These are phyloP conservation scores for Acanthoscelides obtectus DNA, from an alignment of 2,888 invertebrate species.

Conservation along the genomic window DNA sequence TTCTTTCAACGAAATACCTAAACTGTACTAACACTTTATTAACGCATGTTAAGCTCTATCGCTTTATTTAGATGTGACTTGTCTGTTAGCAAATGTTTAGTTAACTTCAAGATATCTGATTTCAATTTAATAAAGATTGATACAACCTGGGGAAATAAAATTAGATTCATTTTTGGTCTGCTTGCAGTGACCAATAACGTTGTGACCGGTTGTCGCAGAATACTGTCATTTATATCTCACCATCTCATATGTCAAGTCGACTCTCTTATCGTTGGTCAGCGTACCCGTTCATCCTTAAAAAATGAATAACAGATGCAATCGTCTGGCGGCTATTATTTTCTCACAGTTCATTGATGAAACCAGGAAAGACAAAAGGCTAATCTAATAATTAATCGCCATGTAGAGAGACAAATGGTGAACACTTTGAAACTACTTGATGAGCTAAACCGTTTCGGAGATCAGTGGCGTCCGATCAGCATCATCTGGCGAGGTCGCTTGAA, in stretches of 20 bases:
- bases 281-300: slow-evolving; percentile 1
- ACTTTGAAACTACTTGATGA: neutral
- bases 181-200: neutral
- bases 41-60: no score
- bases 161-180: neutral
- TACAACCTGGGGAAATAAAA: no score
- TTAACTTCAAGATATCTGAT: no score
- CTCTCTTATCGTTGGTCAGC: neutral
- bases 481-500: no score
- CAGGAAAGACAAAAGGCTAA: slow-evolving; percentile 3
- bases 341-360: slow-evolving; percentile 16
- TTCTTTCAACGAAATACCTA: no score
- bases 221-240: neutral
- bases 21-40: no score
- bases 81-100: no score
- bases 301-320: slow-evolving; percentile 6
- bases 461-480: neutral
- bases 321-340: slow-evolving; percentile 9
- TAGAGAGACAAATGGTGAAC: slow-evolving; percentile 16
- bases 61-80: no score
- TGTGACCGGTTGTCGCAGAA: neutral
- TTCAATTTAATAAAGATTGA: no score
- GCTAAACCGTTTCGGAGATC: neutral
- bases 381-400: slow-evolving; percentile 17
- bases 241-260: neutral